These are phyloP conservation scores for Mormyrops attenuatus DNA, from an alignment of 2,797 vertebrate species.

Conservation along the genomic window DNA sequence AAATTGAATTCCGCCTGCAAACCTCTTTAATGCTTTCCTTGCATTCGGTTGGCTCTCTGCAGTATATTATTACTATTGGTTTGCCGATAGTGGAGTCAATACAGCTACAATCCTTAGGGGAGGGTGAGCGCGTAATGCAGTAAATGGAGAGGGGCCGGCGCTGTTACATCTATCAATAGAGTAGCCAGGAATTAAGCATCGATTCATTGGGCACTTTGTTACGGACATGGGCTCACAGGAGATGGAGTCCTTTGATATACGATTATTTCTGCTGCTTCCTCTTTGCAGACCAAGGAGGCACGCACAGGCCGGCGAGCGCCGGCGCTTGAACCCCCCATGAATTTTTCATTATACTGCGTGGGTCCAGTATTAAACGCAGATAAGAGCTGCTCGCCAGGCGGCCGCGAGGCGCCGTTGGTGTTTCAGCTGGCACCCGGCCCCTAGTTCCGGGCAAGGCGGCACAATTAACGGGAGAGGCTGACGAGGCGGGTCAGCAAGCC, in stretches of 20 bases:
- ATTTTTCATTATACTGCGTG: slow-evolving; percentile 73
- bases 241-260: slow-evolving; percentile 37
- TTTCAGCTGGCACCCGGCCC: slow-evolving; percentile 46
- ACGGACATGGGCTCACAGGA: slow-evolving; percentile 38
- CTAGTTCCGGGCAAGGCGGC: slow-evolving; percentile 51
- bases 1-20: slow-evolving; percentile 5
- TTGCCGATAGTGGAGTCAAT: slow-evolving; percentile 65
- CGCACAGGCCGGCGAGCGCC: slow-evolving; percentile 42
- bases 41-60: neutral
- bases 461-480: slow-evolving; percentile 27
- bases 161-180: slow-evolving; percentile 48
- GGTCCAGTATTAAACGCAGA: slow-evolving; percentile 70
- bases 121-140: slow-evolving; percentile 48
- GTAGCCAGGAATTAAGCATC: slow-evolving; percentile 37
- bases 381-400: slow-evolving; percentile 76
- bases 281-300: slow-evolving; percentile 21
- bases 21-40: slow-evolving; percentile 7
- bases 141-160: slow-evolving; percentile 44
- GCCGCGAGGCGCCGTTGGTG: slow-evolving; percentile 68
- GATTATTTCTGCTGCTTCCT: slow-evolving; percentile 29
- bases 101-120: slow-evolving; percentile 43
- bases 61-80: slow-evolving; percentile 42
- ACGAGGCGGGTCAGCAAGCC: neutral
- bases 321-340: slow-evolving; percentile 55
- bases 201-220: slow-evolving; percentile 39